Base-by-base conservation (phyloP, 2,888 invertebrate species). In the Parnassius mnemosyne region DNA sequence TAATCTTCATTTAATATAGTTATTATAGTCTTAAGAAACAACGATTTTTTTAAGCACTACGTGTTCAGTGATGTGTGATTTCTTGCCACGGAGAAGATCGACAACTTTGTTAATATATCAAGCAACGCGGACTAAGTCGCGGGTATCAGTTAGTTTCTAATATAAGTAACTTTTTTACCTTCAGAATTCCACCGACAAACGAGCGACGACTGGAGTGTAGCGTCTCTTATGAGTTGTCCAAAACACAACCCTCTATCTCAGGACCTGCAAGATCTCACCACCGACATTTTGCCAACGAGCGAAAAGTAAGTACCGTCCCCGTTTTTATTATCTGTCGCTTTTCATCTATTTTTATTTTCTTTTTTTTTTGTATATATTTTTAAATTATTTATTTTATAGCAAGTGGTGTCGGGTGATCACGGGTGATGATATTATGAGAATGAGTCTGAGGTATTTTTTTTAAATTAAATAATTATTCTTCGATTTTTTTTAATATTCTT, bases 381-480 rank as follows among this genome's bases (percentile, higher is more conserved):
- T 68, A 64, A 68, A 67, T 69, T 61, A 65, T 65, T 55, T 67
- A 66, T 66, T 66, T 89, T 86, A 80, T 91, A 90, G 89, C 88
- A 88, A 89, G 89, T 89, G 89, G 89, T 89, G 90, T 89, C 89
- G 90, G 87, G 83, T 84, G 82, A 89, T 93, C 92, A 94, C 94
- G 71, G 95, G 95, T 87, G 95, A 94, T 85, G 95, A 95, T 93
- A 94, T 95, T 86, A 93, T 95, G 92, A 93, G 93, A 93, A 95
- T 95, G 95, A 94, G 94, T 85, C 87, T 95, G 93, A 95, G 95
- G 95, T 94, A 91, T 82, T 73, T 67, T 69, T 69, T 66, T 63
- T 46, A 51, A 65, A 43, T 59, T 60, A 63, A 52, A 64, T 53
- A 57, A 57, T 56, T 65, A 53, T 70, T 53, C 70, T 71, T 53